These are phyloP conservation scores for Cyphomyrus discorhynchus DNA, from an alignment of 2,113 vertebrate genomes.

Conservation along the genomic window DNA sequence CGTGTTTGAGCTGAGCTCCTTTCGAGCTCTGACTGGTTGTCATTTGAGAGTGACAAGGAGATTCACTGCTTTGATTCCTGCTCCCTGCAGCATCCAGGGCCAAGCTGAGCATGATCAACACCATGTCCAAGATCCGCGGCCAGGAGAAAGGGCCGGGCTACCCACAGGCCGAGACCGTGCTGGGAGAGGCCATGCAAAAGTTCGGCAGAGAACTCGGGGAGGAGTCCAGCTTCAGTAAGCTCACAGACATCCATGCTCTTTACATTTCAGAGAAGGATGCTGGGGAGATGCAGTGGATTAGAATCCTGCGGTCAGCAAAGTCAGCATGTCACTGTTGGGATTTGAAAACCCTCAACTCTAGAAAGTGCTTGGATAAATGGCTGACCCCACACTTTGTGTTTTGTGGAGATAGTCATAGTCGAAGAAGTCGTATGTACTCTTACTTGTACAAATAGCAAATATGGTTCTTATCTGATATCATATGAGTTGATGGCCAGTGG, in stretches of 20 bases:
- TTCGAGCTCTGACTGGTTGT: background rate
- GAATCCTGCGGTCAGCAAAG: background rate
- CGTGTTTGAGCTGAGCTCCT: background rate
- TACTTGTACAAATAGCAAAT: background rate
- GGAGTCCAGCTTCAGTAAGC: conserved; percentile 86
- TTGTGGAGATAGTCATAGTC: background rate
- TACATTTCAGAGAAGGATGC: background rate
- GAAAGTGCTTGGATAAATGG: background rate
- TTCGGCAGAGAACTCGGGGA: conserved; percentile 89
- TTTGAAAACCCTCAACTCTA: background rate
- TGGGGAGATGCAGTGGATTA: background rate
- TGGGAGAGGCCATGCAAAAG: conserved; percentile 87
- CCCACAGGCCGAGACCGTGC: conserved; percentile 80
- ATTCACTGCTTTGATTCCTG: background rate
- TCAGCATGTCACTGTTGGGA: background rate
- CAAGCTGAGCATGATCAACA: conserved; percentile 94
- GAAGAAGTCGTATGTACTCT: background rate
- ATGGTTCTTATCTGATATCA: background rate
- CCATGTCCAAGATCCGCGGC: conserved; percentile 95
- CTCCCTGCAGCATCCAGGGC: conserved; percentile 79
- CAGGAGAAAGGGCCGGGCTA: conserved; percentile 92
- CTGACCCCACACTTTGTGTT: background rate
- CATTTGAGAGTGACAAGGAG: background rate
- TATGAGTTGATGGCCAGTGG: background rate
- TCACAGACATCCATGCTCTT: background rate